Evolutionary conservation across 2,888 invertebrate species (phyloP), one percentile per base, ranked within the genome.

Genomic region (Hypolimnas misippus): DNA sequence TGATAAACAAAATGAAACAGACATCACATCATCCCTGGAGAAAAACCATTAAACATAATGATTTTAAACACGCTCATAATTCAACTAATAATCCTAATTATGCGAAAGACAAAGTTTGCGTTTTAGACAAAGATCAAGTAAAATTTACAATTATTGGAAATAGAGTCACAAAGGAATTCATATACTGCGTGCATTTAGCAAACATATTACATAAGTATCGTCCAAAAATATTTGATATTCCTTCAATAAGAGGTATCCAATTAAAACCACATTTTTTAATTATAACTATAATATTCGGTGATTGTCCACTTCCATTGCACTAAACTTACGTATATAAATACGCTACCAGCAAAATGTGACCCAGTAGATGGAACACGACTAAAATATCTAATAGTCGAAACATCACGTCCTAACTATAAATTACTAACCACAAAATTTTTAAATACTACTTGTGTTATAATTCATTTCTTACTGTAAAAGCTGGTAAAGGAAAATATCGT

Each of bases 101-200:
- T 68, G 86, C 88, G 1, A 68, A 67, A 2, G 75, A 75, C 62
- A 76, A 78, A 59, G 70, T 73, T 49, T 76, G 70, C 46, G 8
- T 57, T 29, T 70, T 69, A 10, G 46, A 70, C 38, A 52, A 65
- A 52, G 61, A 78, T 12, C 73, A 74, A 6, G 67, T 79, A 2
- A 79, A 80, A 68, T 85, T 91, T 65, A 84, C 81, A 1, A 69
- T 92, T 1, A 78, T 90, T 53, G 92, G 92, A 7, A 84, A 84
- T 65, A 78, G 82, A 73, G 70, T 84, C 2, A 77, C 82, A 4
- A 82, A 82, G 62, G 88, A 87, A 68, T 92, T 88, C 72, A 84
- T 84, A 59, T 83, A 85, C 59, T 87, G 87, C 55, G 70, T 68
- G 17, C 75, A 86, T 54, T 69, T 89, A 55, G 79, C 85, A 16